Evolutionary conservation across 2,888 invertebrate genomes (phyloP).

Genomic region (Nasonovia ribisnigri): DNA sequence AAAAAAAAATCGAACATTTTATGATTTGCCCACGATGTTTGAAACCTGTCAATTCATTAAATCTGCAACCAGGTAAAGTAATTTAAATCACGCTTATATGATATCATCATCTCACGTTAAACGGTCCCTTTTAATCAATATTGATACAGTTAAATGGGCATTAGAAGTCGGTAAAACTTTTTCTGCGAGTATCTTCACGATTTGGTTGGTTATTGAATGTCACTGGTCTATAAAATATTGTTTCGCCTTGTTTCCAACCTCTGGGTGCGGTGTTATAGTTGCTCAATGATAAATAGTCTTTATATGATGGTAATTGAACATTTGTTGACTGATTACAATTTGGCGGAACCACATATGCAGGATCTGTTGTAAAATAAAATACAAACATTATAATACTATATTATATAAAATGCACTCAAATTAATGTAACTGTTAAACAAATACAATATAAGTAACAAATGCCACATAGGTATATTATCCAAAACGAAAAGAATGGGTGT

Average conservation of each 20-base stretch:
- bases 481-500: neutral
- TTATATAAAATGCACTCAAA: neutral
- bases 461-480: neutral
- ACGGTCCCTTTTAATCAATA: neutral
- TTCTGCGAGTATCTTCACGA: neutral
- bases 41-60: neutral
- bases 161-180: constrained; percentile 60
- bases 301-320: constrained; percentile 38
- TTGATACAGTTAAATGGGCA: neutral
- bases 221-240: constrained; percentile 80
- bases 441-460: neutral
- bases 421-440: neutral
- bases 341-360: neutral
- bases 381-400: neutral
- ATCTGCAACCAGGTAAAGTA: neutral
- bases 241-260: constrained; percentile 80
- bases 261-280: constrained; percentile 88
- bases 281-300: constrained; percentile 71
- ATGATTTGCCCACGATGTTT: neutral
- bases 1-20: neutral
- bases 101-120: neutral
- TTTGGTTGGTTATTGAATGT: constrained; percentile 72
- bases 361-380: neutral
- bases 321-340: neutral
- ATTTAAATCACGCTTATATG: neutral